phyloP scores from a whole-genome alignment of 2,888 invertebrate species.

The Dysmachus trigonus region DNA sequence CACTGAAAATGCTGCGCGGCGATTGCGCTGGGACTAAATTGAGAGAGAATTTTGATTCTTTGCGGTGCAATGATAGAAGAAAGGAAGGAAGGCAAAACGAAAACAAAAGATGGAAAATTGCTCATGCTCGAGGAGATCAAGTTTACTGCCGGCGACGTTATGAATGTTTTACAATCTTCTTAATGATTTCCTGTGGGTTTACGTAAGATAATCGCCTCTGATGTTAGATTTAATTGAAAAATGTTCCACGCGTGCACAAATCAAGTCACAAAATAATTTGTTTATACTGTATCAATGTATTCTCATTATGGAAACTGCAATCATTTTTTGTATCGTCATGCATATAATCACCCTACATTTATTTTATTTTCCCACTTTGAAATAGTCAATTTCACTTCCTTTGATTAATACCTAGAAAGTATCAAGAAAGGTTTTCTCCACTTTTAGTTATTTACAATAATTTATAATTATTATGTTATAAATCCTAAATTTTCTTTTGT shows the following conservation, averaged over 20 bases:
- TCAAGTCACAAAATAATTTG: background rate
- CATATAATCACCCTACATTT: too few species aligned
- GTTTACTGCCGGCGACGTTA: background rate
- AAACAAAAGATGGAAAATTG: background rate
- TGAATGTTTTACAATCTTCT: conserved; percentile 18
- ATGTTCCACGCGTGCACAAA: background rate
- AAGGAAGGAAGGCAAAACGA: background rate
- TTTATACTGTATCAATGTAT: background rate
- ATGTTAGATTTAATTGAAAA: background rate
- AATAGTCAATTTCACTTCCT: too few species aligned
- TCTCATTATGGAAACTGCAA: background rate
- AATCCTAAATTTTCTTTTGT: too few species aligned
- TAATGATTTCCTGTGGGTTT: conserved; percentile 15
- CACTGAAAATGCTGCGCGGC: background rate
- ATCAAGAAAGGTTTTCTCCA: too few species aligned
- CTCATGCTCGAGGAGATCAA: conserved; percentile 10
- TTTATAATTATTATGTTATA: too few species aligned
- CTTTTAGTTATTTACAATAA: too few species aligned
- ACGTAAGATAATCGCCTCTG: background rate
- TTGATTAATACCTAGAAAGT: too few species aligned
- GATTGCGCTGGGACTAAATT: background rate
- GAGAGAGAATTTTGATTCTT: background rate
- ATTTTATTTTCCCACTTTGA: too few species aligned
- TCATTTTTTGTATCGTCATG: background rate
- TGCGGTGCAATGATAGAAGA: background rate